Conservation (phyloP, 2,113 vertebrate species). For the Nyctibius bracteatus region DNA sequence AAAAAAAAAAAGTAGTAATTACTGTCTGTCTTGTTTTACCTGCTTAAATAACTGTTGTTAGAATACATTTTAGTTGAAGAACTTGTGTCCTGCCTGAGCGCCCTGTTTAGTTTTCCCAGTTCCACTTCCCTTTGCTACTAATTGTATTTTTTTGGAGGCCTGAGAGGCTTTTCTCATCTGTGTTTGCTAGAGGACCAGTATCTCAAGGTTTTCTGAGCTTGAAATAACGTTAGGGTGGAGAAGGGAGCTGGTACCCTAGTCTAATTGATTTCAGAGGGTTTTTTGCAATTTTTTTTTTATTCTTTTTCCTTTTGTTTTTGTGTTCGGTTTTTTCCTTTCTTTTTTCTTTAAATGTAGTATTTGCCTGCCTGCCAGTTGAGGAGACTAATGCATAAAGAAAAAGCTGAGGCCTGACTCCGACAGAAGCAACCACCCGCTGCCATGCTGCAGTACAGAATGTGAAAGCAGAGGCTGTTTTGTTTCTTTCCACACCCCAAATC, state of each 20-base stretch:
- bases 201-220: background rate
- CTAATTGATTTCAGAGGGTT: background rate
- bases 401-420: accelerated
- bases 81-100: background rate
- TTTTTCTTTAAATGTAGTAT: background rate
- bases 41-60: background rate
- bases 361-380: background rate
- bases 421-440: background rate
- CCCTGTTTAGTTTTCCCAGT: background rate
- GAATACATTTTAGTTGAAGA: background rate
- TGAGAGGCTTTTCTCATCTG: background rate
- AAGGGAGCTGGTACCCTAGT: background rate
- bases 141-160: background rate
- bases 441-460: accelerated
- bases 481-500: background rate
- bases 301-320: background rate
- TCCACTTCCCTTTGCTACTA: background rate
- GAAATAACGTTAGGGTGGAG: background rate
- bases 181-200: background rate
- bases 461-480: background rate
- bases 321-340: background rate
- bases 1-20: background rate
- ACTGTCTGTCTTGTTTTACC: background rate
- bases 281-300: background rate
- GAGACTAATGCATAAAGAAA: background rate